Evolutionary conservation across 2,797 vertebrate species (phyloP), one percentile per base, ranked within the genome.

Genomic region (Danionella dracula): DNA sequence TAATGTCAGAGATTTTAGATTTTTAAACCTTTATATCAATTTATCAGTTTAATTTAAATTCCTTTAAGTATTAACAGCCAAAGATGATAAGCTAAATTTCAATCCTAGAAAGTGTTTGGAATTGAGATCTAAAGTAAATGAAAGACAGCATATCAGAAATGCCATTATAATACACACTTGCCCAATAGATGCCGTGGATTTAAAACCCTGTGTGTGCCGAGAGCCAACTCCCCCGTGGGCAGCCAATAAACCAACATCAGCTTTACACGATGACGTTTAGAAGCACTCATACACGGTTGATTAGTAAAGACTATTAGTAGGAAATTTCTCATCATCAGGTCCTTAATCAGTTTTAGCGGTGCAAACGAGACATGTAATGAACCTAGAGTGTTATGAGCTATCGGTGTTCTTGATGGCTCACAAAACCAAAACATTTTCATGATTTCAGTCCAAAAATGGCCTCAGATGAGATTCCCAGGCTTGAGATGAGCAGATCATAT

Each of bases 221-320:
- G 71, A 67, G 81, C 81, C 80, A 84, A 83, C 85, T 13, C 70
- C 8, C 37, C 40, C 19, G 44, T 45, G 16, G 29, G 57, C 44
- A 34, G 51, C 58, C 40, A 38, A 32, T 54, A 37, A 44, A 17
- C 48, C 48, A 55, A 16, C 54, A 31, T 17, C 59, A 29, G 34
- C 35, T 63, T 69, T 66, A 53, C 55, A 72, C 62, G 29, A 11
- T 61, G 45, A 13, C 34, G 9, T 31, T 31, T 54, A 32, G 77
- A 78, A 78, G 79, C 57, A 70, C 46, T 53, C 16, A 49, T 55
- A 13, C 16, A 53, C n/a, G 34, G 58, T 58, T 56, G 63, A 45
- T 20, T 15, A 62, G 62, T 23, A n/a, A 15, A 12, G 16, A 19
- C 19, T 44, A 23, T 38, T 51, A 17, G n/a, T n/a, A 23, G 15